A percentile compares a stretch with the other conserved stretches of the same genome.
These are phyloP conservation scores for Coccyzus lansbergi DNA, from an alignment of 2,797 vertebrate genomes.

Conservation along the genomic window DNA sequence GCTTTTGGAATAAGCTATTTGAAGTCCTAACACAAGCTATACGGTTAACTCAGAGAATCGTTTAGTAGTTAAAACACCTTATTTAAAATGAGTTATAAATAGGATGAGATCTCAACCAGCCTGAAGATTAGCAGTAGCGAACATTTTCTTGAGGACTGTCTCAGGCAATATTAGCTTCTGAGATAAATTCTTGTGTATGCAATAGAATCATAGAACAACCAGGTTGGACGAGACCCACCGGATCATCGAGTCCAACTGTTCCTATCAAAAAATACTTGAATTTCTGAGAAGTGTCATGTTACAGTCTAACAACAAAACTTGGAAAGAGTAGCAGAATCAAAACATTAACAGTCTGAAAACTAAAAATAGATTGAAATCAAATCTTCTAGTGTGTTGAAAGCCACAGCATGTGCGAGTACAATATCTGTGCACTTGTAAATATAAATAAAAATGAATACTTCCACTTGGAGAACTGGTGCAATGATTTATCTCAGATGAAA, in stretches of 20 bases:
- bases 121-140: not conserved
- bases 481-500: not conserved
- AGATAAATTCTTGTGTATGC: not conserved
- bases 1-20: not conserved
- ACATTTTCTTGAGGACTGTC: not conserved
- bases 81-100: not conserved
- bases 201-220: no score
- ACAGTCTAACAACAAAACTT: not conserved
- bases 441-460: conserved; percentile 36
- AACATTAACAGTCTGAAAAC: not conserved
- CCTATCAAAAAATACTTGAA: no score
- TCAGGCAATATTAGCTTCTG: not conserved
- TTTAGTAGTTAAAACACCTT: not conserved
- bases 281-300: not conserved
- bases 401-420: not conserved
- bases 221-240: no score
- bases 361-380: conserved; percentile 14
- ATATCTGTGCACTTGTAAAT: not conserved
- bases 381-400: not conserved
- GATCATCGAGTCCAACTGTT: no score
- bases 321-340: not conserved
- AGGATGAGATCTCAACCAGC: not conserved
- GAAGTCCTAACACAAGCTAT: not conserved
- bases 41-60: not conserved
- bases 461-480: not conserved